These are phyloP conservation scores for Stenchaetothrips biformis DNA, from an alignment of 2,888 invertebrate species.

Conservation along the genomic window DNA sequence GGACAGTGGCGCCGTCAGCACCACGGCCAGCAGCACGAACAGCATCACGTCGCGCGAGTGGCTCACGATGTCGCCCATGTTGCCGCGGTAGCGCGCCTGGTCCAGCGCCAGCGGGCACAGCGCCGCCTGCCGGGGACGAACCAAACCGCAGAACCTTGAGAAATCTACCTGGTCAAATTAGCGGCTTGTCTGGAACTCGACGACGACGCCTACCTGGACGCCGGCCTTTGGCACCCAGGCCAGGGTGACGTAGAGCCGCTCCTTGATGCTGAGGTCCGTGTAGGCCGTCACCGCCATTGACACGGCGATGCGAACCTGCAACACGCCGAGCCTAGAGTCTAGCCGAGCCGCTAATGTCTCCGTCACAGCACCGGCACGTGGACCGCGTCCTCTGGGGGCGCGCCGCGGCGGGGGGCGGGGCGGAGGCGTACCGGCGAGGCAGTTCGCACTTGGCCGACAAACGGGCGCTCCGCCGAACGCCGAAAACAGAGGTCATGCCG, in stretches of 20 bases:
- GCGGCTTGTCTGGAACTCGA: background rate
- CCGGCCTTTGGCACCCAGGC: constrained; percentile 7
- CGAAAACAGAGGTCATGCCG: no score
- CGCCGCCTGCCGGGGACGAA: background rate
- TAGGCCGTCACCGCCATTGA: background rate
- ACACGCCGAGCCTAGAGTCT: no score
- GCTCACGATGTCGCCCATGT: background rate
- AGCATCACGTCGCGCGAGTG: background rate
- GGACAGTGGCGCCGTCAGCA: background rate
- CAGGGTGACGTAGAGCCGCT: constrained; percentile 11
- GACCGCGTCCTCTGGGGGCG: no score
- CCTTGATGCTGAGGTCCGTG: constrained; percentile 4
- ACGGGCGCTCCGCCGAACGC: no score
- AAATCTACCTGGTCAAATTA: background rate
- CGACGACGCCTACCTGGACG: background rate
- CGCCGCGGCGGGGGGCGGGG: no score
- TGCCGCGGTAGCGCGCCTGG: background rate
- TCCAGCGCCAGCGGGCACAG: constrained; percentile 19
- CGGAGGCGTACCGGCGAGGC: no score
- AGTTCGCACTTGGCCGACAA: no score
- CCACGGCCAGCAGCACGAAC: constrained; percentile 10
- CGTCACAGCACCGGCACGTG: no score
- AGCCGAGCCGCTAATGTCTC: no score
- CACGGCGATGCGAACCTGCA: constrained; percentile 7
- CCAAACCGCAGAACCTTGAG: background rate